These are phyloP conservation scores for Andricus quercusramuli DNA, from an alignment of 2,888 invertebrate genomes.

Conservation along the genomic window DNA sequence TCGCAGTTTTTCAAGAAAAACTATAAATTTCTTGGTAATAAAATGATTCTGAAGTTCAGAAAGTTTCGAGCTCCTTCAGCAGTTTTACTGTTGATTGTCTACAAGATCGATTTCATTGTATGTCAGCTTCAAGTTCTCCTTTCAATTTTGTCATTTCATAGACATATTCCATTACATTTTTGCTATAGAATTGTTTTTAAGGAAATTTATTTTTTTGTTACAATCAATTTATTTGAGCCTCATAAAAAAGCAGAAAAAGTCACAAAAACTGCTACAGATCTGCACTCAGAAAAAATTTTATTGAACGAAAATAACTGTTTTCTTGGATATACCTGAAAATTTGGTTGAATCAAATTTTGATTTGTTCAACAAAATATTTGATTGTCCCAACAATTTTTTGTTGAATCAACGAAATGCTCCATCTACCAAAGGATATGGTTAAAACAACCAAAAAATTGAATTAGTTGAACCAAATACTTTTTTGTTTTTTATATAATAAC, in stretches of 20 bases:
- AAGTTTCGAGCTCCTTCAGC: background rate
- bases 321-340: too few relatives aligned
- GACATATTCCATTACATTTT: background rate
- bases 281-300: constrained; percentile 41
- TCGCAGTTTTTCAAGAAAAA: background rate
- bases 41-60: background rate
- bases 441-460: too few relatives aligned
- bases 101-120: background rate
- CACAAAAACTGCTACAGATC: background rate
- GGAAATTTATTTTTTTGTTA: background rate
- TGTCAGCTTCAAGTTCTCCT: background rate
- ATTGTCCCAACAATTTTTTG: too few relatives aligned
- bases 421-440: too few relatives aligned
- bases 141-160: background rate
- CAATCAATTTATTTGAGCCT: background rate
- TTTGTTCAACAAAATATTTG: too few relatives aligned
- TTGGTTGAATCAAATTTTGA: too few relatives aligned
- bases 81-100: background rate
- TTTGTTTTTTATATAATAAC: too few relatives aligned
- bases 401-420: too few relatives aligned
- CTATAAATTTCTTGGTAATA: constrained; percentile 2
- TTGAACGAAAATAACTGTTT: too few relatives aligned
- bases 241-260: background rate
- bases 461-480: too few relatives aligned
- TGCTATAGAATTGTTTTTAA: background rate